These are phyloP conservation scores for Nomada goodeniana DNA, from an alignment of 2,888 invertebrate genomes.

Conservation along the genomic window DNA sequence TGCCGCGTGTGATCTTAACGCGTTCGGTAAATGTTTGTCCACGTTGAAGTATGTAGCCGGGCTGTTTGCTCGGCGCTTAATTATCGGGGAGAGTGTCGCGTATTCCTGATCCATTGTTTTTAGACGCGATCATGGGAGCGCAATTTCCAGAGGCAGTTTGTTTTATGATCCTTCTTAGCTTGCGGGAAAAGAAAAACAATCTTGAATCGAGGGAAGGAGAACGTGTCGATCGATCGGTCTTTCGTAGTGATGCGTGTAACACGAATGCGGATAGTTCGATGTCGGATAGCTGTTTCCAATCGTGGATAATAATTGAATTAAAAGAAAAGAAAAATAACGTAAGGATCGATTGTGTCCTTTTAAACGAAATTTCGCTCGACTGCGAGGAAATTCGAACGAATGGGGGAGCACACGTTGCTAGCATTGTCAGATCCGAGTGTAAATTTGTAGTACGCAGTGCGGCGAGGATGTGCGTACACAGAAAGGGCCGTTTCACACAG, in stretches of 20 bases:
- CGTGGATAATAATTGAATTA: too few species aligned
- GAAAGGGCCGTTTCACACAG: conserved; percentile 19
- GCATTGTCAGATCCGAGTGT: neutral
- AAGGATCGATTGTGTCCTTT: too few species aligned
- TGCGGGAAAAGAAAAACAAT: neutral
- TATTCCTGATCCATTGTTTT: conserved; percentile 30
- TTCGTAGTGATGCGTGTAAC: too few species aligned
- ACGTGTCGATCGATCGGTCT: too few species aligned
- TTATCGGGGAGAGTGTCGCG: conserved; percentile 9
- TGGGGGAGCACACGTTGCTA: neutral
- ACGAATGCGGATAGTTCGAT: too few species aligned
- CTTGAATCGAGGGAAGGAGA: too few species aligned
- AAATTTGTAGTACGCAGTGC: conserved; percentile 43
- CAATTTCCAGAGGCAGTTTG: neutral
- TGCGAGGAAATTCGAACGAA: neutral
- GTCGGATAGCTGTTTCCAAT: too few species aligned
- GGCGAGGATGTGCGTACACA: conserved; percentile 6
- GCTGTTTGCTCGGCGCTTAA: conserved; percentile 33
- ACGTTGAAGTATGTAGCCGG: neutral
- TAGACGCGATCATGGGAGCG: neutral
- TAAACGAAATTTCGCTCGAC: neutral
- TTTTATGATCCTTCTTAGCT: neutral
- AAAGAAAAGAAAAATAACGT: too few species aligned
- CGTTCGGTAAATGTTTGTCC: conserved; percentile 39
- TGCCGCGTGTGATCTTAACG: conserved; percentile 26